Evolutionary conservation across 2,888 invertebrate genomes (phyloP).

Genomic region (Erynnis tages): DNA sequence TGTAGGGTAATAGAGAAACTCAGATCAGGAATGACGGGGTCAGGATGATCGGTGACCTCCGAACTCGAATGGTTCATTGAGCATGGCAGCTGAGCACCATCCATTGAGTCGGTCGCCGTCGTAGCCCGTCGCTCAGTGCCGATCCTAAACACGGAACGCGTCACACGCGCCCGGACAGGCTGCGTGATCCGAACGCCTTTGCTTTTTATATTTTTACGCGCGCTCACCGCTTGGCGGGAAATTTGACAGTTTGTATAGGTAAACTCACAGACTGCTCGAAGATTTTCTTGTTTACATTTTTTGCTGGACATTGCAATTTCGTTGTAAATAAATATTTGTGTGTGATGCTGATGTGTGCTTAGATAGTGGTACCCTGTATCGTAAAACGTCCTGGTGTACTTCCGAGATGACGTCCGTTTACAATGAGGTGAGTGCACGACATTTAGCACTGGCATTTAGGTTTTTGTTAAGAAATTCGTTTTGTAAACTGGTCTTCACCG

Average conservation of each 20-base stretch:
- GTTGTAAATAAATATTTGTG: slow-evolving; percentile 28
- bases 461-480: slow-evolving; percentile 66
- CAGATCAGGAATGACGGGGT: slow-evolving; percentile 59
- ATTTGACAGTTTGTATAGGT: slow-evolving; percentile 55
- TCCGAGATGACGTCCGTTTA: slow-evolving; percentile 71
- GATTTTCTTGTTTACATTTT: slow-evolving; percentile 24
- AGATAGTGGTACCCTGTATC: slow-evolving; percentile 59
- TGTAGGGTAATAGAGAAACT: slow-evolving; percentile 68
- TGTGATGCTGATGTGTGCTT: slow-evolving; percentile 73
- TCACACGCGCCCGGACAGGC: slow-evolving; percentile 68
- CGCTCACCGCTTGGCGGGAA: slow-evolving; percentile 66
- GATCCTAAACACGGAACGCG: slow-evolving; percentile 73
- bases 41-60: slow-evolving; percentile 72
- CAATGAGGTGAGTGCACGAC: slow-evolving; percentile 76
- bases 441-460: slow-evolving; percentile 68
- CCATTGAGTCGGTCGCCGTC: slow-evolving; percentile 54
- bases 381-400: slow-evolving; percentile 50
- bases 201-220: slow-evolving; percentile 52
- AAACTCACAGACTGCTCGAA: slow-evolving; percentile 35
- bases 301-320: background rate
- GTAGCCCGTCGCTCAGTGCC: slow-evolving; percentile 63
- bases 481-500: slow-evolving; percentile 45
- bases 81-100: slow-evolving; percentile 67
- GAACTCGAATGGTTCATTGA: slow-evolving; percentile 78
- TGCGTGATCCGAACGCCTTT: slow-evolving; percentile 53